phyloP scores from a whole-genome alignment of 2,113 vertebrate genomes.

The Furnarius figulus region DNA sequence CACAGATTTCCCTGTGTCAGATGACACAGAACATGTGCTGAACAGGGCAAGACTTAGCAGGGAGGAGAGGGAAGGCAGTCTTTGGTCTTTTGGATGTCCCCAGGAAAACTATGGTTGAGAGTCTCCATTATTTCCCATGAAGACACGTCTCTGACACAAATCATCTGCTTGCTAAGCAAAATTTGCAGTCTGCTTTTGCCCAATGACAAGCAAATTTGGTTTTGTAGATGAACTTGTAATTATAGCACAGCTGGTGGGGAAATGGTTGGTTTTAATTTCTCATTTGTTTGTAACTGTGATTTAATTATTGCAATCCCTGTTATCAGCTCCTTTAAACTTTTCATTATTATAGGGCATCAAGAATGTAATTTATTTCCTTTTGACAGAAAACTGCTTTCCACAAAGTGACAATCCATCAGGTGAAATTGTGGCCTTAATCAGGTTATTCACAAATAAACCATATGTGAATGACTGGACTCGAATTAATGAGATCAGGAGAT shows the following conservation, averaged over 20 bases:
- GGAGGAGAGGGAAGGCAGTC: background rate
- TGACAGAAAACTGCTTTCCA: background rate
- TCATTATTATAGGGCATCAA: background rate
- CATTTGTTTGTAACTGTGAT: slow-evolving; percentile 8
- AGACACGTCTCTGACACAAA: background rate
- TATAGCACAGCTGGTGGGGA: background rate
- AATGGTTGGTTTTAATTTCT: slow-evolving; percentile 7
- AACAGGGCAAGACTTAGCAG: background rate
- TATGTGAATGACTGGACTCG: background rate
- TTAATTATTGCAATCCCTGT: slow-evolving; percentile 21
- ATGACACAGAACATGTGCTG: background rate
- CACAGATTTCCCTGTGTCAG: background rate
- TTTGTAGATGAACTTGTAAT: background rate
- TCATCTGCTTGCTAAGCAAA: background rate
- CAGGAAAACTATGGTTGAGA: background rate
- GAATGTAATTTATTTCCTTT: slow-evolving; percentile 1
- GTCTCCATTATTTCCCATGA: background rate
- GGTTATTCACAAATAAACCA: background rate
- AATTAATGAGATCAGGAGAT: background rate
- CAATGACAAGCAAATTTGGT: background rate
- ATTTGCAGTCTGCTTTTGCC: background rate
- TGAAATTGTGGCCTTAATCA: background rate
- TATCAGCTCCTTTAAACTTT: slow-evolving; percentile 23
- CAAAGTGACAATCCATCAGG: background rate
- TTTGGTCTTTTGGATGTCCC: background rate